phyloP scores from a whole-genome alignment of 2,797 vertebrate genomes.

The Rhabdomys pumilio region DNA sequence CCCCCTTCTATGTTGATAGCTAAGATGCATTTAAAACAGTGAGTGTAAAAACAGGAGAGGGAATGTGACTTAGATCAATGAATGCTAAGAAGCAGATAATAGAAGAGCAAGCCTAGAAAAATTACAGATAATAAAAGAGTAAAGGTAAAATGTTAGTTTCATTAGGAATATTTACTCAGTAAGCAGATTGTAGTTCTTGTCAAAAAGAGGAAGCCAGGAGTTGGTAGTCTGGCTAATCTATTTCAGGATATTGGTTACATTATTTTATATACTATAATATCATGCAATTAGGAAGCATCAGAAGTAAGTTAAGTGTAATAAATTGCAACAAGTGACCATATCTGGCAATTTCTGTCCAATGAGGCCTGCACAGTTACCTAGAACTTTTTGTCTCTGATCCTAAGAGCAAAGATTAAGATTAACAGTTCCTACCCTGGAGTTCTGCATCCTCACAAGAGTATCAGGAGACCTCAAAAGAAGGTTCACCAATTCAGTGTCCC shows the following conservation, averaged over 20 bases:
- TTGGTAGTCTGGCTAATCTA: background rate
- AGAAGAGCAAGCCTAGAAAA: background rate
- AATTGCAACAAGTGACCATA: background rate
- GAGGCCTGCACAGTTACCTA: background rate
- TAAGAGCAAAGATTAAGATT: slow-evolving; percentile 49
- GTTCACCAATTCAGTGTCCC: background rate
- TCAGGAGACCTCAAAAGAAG: background rate
- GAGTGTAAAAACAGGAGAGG: background rate
- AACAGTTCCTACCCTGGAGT: background rate
- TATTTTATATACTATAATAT: background rate
- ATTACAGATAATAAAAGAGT: background rate
- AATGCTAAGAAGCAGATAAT: background rate
- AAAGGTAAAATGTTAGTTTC: background rate
- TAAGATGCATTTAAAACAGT: background rate
- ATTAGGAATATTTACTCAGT: background rate
- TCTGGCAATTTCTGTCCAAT: background rate
- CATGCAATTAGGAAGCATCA: background rate
- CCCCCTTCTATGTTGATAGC: background rate
- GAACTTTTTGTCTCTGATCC: background rate
- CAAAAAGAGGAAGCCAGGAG: background rate
- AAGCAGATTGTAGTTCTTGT: background rate
- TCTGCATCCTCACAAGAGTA: background rate
- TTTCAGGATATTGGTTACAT: background rate
- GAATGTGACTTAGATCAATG: background rate
- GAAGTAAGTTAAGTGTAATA: background rate